Base-by-base conservation (phyloP, 2,113 vertebrate genomes). In the Stegostoma tigrinum region DNA sequence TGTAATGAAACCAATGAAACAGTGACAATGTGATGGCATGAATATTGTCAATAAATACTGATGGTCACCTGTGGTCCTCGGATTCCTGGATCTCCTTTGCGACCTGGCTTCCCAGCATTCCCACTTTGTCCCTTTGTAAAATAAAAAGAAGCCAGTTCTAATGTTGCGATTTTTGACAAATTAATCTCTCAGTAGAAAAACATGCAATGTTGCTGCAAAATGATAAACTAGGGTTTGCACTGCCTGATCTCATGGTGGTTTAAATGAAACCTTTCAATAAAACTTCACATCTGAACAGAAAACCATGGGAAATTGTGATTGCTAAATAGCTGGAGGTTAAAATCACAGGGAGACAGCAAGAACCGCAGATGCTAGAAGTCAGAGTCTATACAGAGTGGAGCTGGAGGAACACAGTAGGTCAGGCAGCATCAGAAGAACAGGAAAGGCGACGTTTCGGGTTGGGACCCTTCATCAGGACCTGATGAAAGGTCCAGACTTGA, bases 31-130 rank as follows among this genome's bases (percentile, higher is more conserved):
- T 12, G 12, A 2, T 24, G 30, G 87, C 8, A 19, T 4, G 15
- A 83, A 83, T 83, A 5, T 83, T 83, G 30, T 75, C 72, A 24
- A 7, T 52, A 4, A 61, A 17, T 34, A 61, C 24, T 90, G 27
- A 34, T 90, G 15, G 89, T 96, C 95, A 97, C 97, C 2, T 17
- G 23, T 24, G 87, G 75, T n/a, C 96, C 96, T 7, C 34, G 89
- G 34, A 14, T 42, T 96, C 96, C 96, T 23, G 95, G 87, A 68
- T 95, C 87, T 19, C 96, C 96, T 94, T 45, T 48, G n/a, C 38
- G n/a, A 42, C 96, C 96, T 45, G 27, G 24, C 68, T 67, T 10
- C 21, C 96, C 96, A 86, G 68, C 21, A 15, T 27, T 7, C 2
- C 96, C 96, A 14, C 27, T 38, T 66, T 96, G 75, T 68, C 96